A percentile compares a stretch with the other conserved stretches of the same genome.
Conservation (phyloP, 2,113 vertebrate genomes). For the Pseudopodoces humilis region DNA sequence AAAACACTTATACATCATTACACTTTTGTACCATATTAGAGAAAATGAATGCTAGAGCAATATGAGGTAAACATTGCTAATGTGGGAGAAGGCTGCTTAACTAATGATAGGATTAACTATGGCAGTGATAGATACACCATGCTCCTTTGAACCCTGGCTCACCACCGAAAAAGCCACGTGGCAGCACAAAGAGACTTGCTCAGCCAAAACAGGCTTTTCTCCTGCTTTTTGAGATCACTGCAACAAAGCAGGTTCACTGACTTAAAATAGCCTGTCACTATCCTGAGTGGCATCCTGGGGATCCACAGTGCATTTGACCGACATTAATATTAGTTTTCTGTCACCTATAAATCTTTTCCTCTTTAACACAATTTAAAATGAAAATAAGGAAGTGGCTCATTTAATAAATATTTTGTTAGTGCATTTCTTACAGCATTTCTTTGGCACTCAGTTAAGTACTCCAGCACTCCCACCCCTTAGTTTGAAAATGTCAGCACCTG, state of each 20-base stretch:
- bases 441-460: neutral
- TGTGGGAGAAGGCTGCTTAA: slow-evolving; percentile 44
- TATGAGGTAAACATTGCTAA: slow-evolving; percentile 68
- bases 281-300: neutral
- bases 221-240: neutral
- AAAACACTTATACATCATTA: slow-evolving; percentile 79
- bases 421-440: neutral
- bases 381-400: neutral
- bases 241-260: neutral
- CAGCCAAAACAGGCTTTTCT: neutral
- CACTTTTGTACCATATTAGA: slow-evolving; percentile 74
- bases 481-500: neutral
- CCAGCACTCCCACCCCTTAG: neutral
- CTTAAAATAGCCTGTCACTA: neutral
- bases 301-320: neutral
- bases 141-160: slow-evolving; percentile 36
- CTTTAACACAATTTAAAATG: neutral
- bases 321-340: neutral
- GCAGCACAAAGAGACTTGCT: neutral
- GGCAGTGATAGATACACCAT: slow-evolving; percentile 35
- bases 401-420: neutral
- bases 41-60: slow-evolving; percentile 69
- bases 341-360: neutral
- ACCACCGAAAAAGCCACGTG: neutral
- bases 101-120: slow-evolving; percentile 46